phyloP scores from a whole-genome alignment of 2,113 vertebrate species.

The Thinocorus orbignyianus region DNA sequence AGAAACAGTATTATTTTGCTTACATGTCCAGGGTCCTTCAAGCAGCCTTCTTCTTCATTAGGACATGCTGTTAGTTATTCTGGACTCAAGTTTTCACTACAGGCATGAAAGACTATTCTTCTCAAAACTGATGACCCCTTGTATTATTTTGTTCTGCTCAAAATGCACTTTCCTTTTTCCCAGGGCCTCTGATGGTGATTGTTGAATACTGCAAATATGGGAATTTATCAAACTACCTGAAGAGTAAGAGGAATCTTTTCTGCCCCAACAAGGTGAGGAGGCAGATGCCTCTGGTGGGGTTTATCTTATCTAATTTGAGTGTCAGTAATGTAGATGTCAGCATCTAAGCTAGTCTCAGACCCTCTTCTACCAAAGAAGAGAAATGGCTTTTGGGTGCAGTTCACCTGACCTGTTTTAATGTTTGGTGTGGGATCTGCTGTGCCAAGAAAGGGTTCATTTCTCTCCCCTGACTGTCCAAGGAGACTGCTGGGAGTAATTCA shows the following conservation, averaged over 20 bases:
- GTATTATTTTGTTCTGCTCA: neutral
- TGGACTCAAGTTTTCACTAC: neutral
- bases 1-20: constrained; percentile 16
- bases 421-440: neutral
- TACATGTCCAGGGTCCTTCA: neutral
- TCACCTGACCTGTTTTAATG: neutral
- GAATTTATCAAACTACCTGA: constrained; percentile 92
- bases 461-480: neutral
- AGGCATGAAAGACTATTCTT: neutral
- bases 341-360: neutral
- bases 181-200: constrained; percentile 95
- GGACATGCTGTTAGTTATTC: neutral
- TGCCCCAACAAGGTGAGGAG: constrained; percentile 81
- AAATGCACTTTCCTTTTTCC: neutral
- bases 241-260: constrained; percentile 89
- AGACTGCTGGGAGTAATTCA: neutral
- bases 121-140: neutral
- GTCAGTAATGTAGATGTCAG: neutral
- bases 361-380: neutral
- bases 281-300: neutral
- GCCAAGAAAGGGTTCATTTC: neutral
- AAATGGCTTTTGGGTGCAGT: neutral
- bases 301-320: rapidly evolving
- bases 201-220: constrained; percentile 94
- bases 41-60: neutral